phyloP scores from a whole-genome alignment of 1,140 invertebrate genomes.

The Pogonomyrmex californicus region DNA sequence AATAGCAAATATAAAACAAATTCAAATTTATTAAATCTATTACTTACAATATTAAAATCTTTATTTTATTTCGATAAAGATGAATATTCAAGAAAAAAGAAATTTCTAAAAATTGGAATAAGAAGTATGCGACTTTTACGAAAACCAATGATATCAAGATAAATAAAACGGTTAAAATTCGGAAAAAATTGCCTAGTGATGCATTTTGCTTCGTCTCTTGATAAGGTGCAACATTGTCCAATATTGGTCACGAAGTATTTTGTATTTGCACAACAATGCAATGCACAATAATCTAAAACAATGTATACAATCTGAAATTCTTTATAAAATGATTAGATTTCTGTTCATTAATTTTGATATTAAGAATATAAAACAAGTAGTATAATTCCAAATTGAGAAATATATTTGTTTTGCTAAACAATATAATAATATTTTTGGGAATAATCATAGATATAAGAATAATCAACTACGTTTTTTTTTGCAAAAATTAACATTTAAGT shows the following conservation, averaged over 20 bases:
- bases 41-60: background rate
- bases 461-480: background rate
- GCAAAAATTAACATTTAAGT: background rate
- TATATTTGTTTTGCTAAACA: background rate
- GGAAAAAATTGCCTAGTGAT: background rate
- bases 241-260: slow-evolving; percentile 30
- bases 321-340: background rate
- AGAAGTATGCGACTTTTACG: slow-evolving; percentile 12
- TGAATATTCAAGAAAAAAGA: background rate
- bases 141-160: background rate
- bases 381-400: background rate
- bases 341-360: slow-evolving; percentile 10
- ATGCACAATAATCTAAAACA: background rate
- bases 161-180: background rate
- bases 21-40: background rate
- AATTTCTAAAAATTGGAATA: slow-evolving; percentile 26
- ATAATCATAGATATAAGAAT: background rate
- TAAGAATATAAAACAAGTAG: background rate
- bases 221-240: background rate
- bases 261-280: background rate
- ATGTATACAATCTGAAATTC: background rate
- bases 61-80: background rate
- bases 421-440: background rate
- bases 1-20: background rate
- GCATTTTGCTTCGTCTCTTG: background rate